These are phyloP conservation scores for Anniella stebbinsi DNA, from an alignment of 2,797 vertebrate genomes.

Conservation along the genomic window DNA sequence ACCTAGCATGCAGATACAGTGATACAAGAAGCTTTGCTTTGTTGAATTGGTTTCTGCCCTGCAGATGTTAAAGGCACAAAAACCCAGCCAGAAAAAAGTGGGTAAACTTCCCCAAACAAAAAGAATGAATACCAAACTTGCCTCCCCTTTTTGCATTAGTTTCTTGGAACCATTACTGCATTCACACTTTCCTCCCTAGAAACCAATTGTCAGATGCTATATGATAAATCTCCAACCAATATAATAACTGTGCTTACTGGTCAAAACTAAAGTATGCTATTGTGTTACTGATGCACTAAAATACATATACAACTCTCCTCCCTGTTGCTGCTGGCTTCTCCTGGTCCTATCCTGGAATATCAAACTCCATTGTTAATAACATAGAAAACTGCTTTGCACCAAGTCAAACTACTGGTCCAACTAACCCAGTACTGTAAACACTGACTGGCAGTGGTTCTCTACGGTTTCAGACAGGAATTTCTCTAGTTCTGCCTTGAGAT, in stretches of 20 bases:
- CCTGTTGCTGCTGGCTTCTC: not conserved
- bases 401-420: too few species aligned
- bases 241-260: not conserved
- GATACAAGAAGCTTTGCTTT: not conserved
- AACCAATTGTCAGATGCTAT: not conserved
- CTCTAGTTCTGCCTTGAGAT: too few species aligned
- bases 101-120: not conserved
- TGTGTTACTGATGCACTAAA: not conserved
- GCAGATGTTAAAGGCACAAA: not conserved
- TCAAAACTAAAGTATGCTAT: not conserved
- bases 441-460: too few species aligned
- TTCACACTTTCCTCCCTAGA: not conserved
- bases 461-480: too few species aligned
- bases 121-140: not conserved
- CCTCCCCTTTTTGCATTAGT: not conserved
- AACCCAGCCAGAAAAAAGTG: not conserved
- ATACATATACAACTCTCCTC: not conserved
- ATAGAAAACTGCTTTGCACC: too few species aligned
- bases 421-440: too few species aligned
- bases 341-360: not conserved
- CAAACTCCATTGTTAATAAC: not conserved
- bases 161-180: not conserved
- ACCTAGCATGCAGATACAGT: not conserved
- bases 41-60: not conserved
- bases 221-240: not conserved